phyloP scores from a whole-genome alignment of 35 echinoderm and acorn worm genomes.

The Holothuria glaberrima region DNA sequence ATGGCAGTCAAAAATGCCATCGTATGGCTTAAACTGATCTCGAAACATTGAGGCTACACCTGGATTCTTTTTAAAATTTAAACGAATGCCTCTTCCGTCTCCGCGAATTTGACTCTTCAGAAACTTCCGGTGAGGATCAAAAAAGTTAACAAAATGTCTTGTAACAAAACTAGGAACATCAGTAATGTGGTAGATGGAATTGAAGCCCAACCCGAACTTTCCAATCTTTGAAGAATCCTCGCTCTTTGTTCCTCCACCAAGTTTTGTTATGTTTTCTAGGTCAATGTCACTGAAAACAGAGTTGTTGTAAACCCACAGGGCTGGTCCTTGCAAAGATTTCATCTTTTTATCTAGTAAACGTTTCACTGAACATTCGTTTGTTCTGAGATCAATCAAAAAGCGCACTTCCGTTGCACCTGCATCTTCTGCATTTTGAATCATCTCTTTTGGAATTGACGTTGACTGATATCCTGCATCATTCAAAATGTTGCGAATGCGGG shows the following conservation, averaged over 20 bases:
- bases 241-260: slow-evolving; percentile 77
- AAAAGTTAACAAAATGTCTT: slow-evolving; percentile 66
- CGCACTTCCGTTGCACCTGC: slow-evolving; percentile 77
- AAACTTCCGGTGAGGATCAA: slow-evolving; percentile 77
- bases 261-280: slow-evolving; percentile 72
- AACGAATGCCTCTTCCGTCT: slow-evolving; percentile 46
- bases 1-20: slow-evolving; percentile 83
- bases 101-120: slow-evolving; percentile 35
- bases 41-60: background rate
- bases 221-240: slow-evolving; percentile 79
- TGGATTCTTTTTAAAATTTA: slow-evolving; percentile 34
- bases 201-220: slow-evolving; percentile 91
- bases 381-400: slow-evolving; percentile 78
- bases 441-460: slow-evolving; percentile 66
- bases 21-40: slow-evolving; percentile 49
- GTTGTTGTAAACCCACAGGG: slow-evolving; percentile 85
- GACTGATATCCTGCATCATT: slow-evolving; percentile 46
- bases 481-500: slow-evolving; percentile 33
- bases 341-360: slow-evolving; percentile 57
- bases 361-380: slow-evolving; percentile 43
- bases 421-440: slow-evolving; percentile 93
- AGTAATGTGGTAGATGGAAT: slow-evolving; percentile 88
- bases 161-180: slow-evolving; percentile 90
- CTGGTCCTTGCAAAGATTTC: slow-evolving; percentile 60
- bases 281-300: slow-evolving; percentile 75